phyloP scores from a whole-genome alignment of 2,797 vertebrate genomes.

The Sebastes elongatus region DNA sequence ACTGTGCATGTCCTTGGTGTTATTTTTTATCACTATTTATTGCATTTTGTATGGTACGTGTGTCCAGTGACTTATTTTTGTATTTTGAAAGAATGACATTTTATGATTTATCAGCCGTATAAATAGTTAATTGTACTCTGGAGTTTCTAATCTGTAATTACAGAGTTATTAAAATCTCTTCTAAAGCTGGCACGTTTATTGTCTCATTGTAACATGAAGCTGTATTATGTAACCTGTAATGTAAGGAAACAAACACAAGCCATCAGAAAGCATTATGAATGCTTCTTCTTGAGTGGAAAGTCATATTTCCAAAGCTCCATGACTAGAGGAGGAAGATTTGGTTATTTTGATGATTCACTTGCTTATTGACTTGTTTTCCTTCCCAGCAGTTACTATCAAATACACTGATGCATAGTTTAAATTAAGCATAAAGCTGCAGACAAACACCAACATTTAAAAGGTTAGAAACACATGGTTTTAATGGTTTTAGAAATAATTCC shows the following conservation, averaged over 20 bases:
- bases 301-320: background rate
- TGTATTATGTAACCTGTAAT: background rate
- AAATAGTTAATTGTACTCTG: slow-evolving; percentile 58
- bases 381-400: background rate
- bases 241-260: background rate
- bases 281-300: background rate
- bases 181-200: slow-evolving; percentile 12
- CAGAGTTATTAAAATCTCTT: slow-evolving; percentile 72
- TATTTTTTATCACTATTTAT: slow-evolving; percentile 73
- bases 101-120: slow-evolving; percentile 66
- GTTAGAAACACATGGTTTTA: background rate
- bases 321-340: background rate
- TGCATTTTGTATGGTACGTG: slow-evolving; percentile 70
- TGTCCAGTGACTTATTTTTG: slow-evolving; percentile 72
- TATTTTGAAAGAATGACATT: slow-evolving; percentile 72
- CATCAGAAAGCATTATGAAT: background rate
- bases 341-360: background rate
- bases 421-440: background rate
- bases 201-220: background rate
- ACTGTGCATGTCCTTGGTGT: slow-evolving; percentile 63
- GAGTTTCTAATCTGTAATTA: slow-evolving; percentile 67
- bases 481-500: background rate
- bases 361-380: background rate
- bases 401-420: background rate
- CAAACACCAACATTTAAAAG: background rate